Evolutionary conservation across 2,888 invertebrate species (phyloP).

Genomic region (Hedychridium roseum): DNA sequence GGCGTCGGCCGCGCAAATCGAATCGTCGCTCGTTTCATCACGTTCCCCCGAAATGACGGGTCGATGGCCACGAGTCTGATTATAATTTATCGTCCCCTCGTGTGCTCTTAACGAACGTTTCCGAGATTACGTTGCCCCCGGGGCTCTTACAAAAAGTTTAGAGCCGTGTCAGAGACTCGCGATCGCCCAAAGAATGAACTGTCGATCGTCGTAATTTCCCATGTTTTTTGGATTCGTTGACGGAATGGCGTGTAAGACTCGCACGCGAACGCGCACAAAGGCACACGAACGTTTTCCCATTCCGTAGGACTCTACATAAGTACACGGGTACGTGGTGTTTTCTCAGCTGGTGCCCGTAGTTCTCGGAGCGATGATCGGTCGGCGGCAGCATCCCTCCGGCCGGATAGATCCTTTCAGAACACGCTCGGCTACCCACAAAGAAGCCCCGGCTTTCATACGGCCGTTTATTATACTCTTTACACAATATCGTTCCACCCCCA

Average conservation of each 20-base stretch:
- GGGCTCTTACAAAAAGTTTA: conserved; percentile 3
- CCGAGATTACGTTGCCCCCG: conserved; percentile 3
- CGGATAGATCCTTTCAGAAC: conserved; percentile 56
- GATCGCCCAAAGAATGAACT: too few species aligned
- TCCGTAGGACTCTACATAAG: too few species aligned
- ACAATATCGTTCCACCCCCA: conserved; percentile 57
- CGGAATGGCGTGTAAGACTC: too few species aligned
- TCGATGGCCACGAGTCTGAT: conserved; percentile 43
- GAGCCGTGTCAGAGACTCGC: too few species aligned
- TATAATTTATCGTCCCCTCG: conserved; percentile 56
- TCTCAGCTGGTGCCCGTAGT: conserved; percentile 61
- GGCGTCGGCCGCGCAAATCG: conserved; percentile 59
- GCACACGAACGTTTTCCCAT: too few species aligned
- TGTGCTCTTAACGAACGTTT: neutral
- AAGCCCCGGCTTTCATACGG: conserved; percentile 50
- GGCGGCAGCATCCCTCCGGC: conserved; percentile 15
- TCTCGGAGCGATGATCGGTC: conserved; percentile 37
- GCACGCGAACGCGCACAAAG: too few species aligned
- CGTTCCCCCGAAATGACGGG: conserved; percentile 48
- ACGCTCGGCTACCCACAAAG: conserved; percentile 63
- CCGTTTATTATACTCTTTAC: conserved; percentile 61
- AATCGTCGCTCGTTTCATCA: conserved; percentile 59
- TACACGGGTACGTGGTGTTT: conserved; percentile 58
- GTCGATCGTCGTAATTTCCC: too few species aligned
- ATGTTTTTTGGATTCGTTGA: too few species aligned